Base-by-base conservation (phyloP, 2,113 vertebrate species). In the Ammodramus savannarum region DNA sequence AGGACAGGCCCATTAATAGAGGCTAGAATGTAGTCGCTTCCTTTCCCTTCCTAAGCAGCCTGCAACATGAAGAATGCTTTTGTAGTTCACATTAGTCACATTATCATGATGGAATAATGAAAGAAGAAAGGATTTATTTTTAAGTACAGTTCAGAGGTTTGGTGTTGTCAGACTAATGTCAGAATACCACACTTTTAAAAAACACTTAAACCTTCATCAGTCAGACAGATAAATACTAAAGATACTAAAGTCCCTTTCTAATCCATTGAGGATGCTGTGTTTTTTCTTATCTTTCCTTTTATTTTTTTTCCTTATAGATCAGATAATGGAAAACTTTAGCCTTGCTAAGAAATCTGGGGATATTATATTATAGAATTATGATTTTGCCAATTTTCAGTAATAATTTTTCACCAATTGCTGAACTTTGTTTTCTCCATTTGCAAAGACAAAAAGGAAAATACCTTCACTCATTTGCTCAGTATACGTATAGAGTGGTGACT, bases 171-270 rank as follows among this genome's bases (percentile, higher is more conserved):
- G 93, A 96, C 85, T 80, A 94, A 96, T 93, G 94, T 97, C 95
- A 97, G 97, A 97, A 96, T 94, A 93, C 67, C 66, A 84, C 82
- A 92, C 87, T 97, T 94, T 85, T 85, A 54, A 91, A 96, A 97
- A 97, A 97, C 78, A 96, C 77, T 96, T 97, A 96, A 96, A 92
- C 91, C 83, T 97, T 97, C 92, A 96, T 89, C 94, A 95, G 93
- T 94, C 96, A 97, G 93, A 79, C 92, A 96, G 95, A 95, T 96
- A 97, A 96, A 96, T 93, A 91, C 93, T 96, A 89, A 95, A 97
- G 92, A 96, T 95, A 90, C 93, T 96, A 90, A 95, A 97, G 92
- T 87, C 81, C 6, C n/a, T 97, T 97, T 96, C 89, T 89, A 96
- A 96, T 85, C 83, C 90, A 84, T 63, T 92, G 80, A 92, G 81